Percentiles rank a stretch among this genome's conserved stretches.
Evolutionary conservation across 2,113 vertebrate species (phyloP).

Genomic region (Steatornis caripensis): DNA sequence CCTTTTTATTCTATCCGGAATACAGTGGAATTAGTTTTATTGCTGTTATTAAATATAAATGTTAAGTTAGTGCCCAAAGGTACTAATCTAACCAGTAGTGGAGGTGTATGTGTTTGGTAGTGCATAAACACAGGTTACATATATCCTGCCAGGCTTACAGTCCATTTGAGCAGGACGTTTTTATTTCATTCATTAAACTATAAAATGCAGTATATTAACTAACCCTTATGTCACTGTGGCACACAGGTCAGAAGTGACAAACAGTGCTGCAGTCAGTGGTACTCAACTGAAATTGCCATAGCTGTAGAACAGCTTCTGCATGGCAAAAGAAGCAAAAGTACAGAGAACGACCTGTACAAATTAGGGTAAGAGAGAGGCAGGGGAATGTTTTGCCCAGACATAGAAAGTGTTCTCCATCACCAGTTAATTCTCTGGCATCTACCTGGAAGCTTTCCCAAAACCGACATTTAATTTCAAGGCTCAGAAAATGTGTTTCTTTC

Average conservation of each 20-base stretch:
- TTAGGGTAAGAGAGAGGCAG: neutral
- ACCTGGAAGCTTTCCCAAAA: neutral
- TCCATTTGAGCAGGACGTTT: neutral
- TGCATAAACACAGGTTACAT: neutral
- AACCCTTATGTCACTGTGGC: neutral
- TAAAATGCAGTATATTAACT: neutral
- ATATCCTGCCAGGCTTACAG: neutral
- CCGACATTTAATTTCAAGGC: neutral
- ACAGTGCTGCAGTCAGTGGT: neutral
- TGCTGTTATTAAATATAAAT: neutral
- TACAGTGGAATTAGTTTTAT: neutral
- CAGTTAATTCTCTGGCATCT: neutral
- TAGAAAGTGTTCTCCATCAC: neutral
- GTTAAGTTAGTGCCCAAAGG: neutral
- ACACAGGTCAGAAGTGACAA: neutral
- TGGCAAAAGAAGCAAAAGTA: neutral
- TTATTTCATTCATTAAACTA: neutral
- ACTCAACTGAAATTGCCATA: neutral
- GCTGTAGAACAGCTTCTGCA: neutral
- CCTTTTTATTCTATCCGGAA: neutral
- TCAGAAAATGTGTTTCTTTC: neutral
- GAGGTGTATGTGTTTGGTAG: neutral
- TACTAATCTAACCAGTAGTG: neutral
- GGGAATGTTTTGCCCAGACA: neutral
- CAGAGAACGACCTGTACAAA: neutral